These are phyloP conservation scores for Narcine bancroftii DNA, from an alignment of 2,113 vertebrate species.

Conservation along the genomic window DNA sequence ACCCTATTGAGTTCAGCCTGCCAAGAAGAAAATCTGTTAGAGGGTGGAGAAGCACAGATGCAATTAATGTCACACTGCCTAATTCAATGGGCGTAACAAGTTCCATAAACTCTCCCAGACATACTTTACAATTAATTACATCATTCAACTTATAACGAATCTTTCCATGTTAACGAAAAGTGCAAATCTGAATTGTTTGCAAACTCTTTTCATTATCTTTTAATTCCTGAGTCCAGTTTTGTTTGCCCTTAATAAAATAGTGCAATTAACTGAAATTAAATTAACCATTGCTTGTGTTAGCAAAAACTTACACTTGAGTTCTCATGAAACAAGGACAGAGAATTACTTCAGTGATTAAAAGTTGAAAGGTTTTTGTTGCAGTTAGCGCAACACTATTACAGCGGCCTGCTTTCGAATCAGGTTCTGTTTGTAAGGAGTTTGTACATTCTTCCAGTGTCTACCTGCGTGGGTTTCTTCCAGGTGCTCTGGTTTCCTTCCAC, in stretches of 20 bases:
- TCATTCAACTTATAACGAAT: neutral
- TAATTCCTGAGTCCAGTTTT: neutral
- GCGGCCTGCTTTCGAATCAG: too few relatives aligned
- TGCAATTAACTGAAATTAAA: neutral
- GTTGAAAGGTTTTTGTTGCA: neutral
- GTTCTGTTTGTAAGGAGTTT: too few relatives aligned
- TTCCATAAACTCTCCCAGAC: conserved; percentile 6
- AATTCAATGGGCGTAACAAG: conserved; percentile 17
- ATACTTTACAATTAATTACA: conserved; percentile 15
- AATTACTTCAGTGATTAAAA: neutral
- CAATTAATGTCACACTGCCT: conserved; percentile 14
- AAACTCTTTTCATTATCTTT: neutral
- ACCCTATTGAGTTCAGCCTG: neutral
- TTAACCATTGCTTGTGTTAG: neutral
- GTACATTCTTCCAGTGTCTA: too few relatives aligned
- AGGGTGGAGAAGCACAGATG: conserved; percentile 5
- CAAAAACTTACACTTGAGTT: neutral
- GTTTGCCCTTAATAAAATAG: neutral
- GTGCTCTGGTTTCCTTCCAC: too few relatives aligned
- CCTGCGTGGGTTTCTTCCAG: too few relatives aligned
- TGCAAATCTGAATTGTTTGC: neutral
- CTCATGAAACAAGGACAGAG: neutral
- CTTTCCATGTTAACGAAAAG: neutral
- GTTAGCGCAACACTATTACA: too few relatives aligned
- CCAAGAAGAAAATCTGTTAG: conserved; percentile 12